These are phyloP conservation scores for Mustela nigripes DNA, from an alignment of 2,113 vertebrate species.

Conservation along the genomic window DNA sequence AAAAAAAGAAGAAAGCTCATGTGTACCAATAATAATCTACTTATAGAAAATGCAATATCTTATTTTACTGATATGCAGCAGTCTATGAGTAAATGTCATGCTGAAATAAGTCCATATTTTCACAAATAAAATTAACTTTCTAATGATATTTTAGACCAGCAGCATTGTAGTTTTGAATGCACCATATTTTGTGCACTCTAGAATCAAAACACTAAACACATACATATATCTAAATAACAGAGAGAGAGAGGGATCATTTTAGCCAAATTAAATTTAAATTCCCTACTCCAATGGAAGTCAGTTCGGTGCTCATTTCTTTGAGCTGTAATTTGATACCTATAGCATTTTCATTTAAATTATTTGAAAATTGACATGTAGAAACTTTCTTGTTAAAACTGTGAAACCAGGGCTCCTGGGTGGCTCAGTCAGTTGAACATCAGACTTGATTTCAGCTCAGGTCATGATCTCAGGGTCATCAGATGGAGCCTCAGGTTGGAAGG, in stretches of 20 bases:
- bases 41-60: constrained; percentile 9
- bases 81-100: background rate
- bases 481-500: background rate
- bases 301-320: constrained; percentile 32
- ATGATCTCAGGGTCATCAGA: background rate
- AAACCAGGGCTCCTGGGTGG: background rate
- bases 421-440: background rate
- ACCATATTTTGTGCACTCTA: background rate
- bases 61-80: constrained; percentile 37
- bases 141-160: constrained; percentile 7
- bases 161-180: background rate
- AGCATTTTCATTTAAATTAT: constrained; percentile 67
- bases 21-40: constrained; percentile 36
- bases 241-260: background rate
- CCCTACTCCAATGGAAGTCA: background rate
- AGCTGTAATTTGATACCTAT: constrained; percentile 36
- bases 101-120: constrained; percentile 29
- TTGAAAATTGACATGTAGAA: constrained; percentile 59
- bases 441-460: background rate
- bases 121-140: constrained; percentile 25
- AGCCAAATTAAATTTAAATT: constrained; percentile 26
- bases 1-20: constrained; percentile 36
- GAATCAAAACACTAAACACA: constrained; percentile 38
- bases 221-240: constrained; percentile 11
- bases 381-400: constrained; percentile 68